Base-by-base conservation (phyloP, 2,888 invertebrate genomes). In the Diarsia rubi region DNA sequence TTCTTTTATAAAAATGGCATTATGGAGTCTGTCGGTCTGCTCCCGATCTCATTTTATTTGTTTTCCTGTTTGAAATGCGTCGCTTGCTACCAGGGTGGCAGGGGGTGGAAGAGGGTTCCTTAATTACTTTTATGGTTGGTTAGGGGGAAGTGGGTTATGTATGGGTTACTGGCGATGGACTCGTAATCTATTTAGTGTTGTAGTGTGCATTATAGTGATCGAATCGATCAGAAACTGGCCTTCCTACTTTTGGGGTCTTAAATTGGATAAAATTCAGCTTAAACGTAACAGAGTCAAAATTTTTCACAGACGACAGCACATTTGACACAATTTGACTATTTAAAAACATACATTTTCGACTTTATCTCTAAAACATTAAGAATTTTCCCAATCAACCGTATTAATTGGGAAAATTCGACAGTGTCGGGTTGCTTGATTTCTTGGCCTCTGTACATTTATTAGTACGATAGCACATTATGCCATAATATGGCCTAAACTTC, bases 121-220 rank as follows among this genome's bases (percentile, higher is more conserved):
- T 82, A 83, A 81, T 81, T 81, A 81, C 79, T 74, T 82, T 84
- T 82, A 84, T 82, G 67, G 80, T 27, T 54, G 52, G 59, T 62
- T 52, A 14, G 31, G 77, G 69, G 81, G 52, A 64, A 73, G 44
- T 65, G 67, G 81, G 81, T 68, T 81, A 45, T 64, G 42, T 81
- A 63, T 44, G 66, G 75, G 83, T 80, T 84, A 81, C 73, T 68
- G 81, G 68, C 70, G 12, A 69, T 73, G 73, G 57, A 68, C 67
- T 73, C 57, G 27, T 71, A 69, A 84, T 84, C 62, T 70, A 73
- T 82, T 76, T 84, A 76, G 24, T 63, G 66, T 21, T 83, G 2
- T 57, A 68, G 47, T 31, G 57, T 49, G 68, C 49, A 69, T 12
- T 57, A 16, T 63, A 11, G 47, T 44, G 65, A 67, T 64, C 64